Percentiles rank a stretch among this genome's conserved stretches.
Conservation (phyloP, 2,113 vertebrate species). For the Mobula hypostoma region DNA sequence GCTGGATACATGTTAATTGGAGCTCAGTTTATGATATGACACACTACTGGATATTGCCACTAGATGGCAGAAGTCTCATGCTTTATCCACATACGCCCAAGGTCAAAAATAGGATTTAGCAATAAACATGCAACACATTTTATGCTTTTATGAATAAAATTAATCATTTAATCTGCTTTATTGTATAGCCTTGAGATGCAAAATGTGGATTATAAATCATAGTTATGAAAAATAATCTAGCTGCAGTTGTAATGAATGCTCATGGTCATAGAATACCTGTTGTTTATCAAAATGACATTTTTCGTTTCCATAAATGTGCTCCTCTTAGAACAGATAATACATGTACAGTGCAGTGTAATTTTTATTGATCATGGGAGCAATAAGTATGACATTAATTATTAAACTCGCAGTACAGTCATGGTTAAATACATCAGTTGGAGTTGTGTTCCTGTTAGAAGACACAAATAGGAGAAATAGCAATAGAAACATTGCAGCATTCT, state of each 20-base stretch:
- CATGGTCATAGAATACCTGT: too few relatives aligned
- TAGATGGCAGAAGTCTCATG: neutral
- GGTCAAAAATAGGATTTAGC: neutral
- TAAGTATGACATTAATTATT: too few relatives aligned
- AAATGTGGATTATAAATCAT: too few relatives aligned
- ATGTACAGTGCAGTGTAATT: too few relatives aligned
- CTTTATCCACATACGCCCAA: neutral
- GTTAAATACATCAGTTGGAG: neutral
- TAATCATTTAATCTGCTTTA: neutral
- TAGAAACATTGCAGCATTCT: neutral
- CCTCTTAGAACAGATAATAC: too few relatives aligned
- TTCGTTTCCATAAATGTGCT: too few relatives aligned
- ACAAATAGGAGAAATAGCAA: neutral
- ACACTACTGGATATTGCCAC: neutral
- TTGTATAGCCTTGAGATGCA: neutral
- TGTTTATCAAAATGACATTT: too few relatives aligned
- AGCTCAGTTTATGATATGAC: neutral
- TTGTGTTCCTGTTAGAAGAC: neutral
- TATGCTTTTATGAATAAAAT: neutral
- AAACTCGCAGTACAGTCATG: too few relatives aligned
- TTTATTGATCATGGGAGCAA: too few relatives aligned
- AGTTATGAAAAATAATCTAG: too few relatives aligned
- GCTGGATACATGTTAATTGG: too few relatives aligned
- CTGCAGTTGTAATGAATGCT: too few relatives aligned
- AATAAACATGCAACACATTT: neutral